Evolutionary conservation across 1,140 invertebrate genomes (phyloP).

Genomic region (Adelges cooleyi): DNA sequence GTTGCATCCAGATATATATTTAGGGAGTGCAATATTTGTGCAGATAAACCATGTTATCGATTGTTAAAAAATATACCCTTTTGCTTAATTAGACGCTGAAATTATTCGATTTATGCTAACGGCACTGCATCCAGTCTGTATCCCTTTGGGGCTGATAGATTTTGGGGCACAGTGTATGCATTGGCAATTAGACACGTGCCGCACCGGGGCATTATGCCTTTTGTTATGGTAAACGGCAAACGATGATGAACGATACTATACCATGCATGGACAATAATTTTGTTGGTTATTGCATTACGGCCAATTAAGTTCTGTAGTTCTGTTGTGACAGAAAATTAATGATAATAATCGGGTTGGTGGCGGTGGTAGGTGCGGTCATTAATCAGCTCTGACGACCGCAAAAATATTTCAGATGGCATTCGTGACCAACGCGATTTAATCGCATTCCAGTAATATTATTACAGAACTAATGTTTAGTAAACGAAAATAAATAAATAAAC

Average conservation of each 20-base stretch:
- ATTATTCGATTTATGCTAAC: not conserved
- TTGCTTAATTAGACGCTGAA: no score
- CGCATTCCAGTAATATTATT: no score
- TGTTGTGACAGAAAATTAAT: constrained; percentile 12
- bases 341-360: not conserved
- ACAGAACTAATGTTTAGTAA: no score
- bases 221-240: constrained; percentile 26
- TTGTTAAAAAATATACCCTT: no score
- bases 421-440: no score
- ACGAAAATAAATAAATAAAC: no score
- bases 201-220: constrained; percentile 3
- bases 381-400: no score
- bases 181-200: constrained; percentile 20
- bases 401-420: no score
- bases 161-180: not conserved
- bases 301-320: constrained; percentile 3
- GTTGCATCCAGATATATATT: no score
- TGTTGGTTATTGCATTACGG: constrained; percentile 12
- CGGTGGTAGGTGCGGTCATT: not conserved
- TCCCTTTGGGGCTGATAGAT: not conserved
- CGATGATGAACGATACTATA: constrained; percentile 15
- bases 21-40: no score
- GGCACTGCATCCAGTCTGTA: not conserved
- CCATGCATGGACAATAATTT: constrained; percentile 17
- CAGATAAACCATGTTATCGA: no score